phyloP scores from a whole-genome alignment of 2,888 invertebrate species.

The Eretmocerus hayati region DNA sequence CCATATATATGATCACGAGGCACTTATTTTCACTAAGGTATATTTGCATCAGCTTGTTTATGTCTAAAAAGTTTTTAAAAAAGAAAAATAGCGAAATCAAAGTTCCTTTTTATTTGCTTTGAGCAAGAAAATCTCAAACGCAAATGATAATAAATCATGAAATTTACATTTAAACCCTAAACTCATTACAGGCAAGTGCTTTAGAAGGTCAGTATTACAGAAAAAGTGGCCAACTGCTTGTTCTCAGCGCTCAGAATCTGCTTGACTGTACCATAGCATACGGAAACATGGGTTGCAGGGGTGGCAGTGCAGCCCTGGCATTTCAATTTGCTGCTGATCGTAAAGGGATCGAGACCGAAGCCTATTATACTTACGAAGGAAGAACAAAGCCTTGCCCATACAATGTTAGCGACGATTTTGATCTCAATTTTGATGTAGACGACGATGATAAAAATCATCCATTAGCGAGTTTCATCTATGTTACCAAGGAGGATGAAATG shows the following conservation, averaged over 20 bases:
- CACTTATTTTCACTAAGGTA: too few species aligned
- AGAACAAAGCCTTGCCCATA: constrained; percentile 45
- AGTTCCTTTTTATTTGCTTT: too few species aligned
- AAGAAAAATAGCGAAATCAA: too few species aligned
- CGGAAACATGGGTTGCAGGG: constrained; percentile 86
- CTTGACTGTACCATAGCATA: constrained; percentile 78
- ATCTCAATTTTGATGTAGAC: neutral
- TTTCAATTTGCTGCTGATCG: constrained; percentile 79
- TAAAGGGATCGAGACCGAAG: constrained; percentile 83
- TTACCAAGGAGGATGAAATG: constrained; percentile 65
- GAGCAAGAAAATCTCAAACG: too few species aligned
- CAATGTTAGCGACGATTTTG: constrained; percentile 19
- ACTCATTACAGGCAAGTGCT: constrained; percentile 72
- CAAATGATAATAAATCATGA: too few species aligned
- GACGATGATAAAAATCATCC: neutral
- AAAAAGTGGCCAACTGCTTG: constrained; percentile 65
- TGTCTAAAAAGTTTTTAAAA: too few species aligned
- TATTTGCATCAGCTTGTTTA: too few species aligned
- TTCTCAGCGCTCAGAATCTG: constrained; percentile 87
- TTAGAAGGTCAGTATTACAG: constrained; percentile 88
- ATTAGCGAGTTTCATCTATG: constrained; percentile 72
- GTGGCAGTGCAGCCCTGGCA: constrained; percentile 77
- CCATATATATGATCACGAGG: too few species aligned
- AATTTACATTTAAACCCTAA: too few species aligned
- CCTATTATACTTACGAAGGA: constrained; percentile 78